Conservation (phyloP, 2,888 invertebrate genomes). For the Meandrusa payeni region DNA sequence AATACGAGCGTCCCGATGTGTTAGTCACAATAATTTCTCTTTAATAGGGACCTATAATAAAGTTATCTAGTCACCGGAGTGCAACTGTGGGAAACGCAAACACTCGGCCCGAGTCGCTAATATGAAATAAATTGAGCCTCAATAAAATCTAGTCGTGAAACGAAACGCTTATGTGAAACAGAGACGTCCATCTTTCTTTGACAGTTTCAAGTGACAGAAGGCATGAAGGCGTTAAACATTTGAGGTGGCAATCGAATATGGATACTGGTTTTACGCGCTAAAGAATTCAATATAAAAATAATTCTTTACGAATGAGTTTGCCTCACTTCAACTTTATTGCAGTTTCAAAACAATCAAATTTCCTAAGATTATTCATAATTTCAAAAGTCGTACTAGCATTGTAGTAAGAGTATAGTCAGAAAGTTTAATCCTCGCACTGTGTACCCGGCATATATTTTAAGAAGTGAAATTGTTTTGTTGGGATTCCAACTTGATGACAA, state of each 20-base stretch:
- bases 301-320: no score
- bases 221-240: not conserved
- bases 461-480: no score
- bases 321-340: no score
- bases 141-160: slow-evolving; percentile 23
- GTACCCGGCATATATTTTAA: no score
- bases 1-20: slow-evolving; percentile 11
- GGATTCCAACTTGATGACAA: no score
- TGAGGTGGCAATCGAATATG: slow-evolving; percentile 9
- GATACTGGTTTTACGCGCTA: no score
- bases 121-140: slow-evolving; percentile 25
- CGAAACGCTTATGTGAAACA: slow-evolving; percentile 21
- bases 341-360: no score
- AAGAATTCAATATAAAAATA: no score
- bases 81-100: slow-evolving; percentile 26
- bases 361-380: no score
- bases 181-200: slow-evolving; percentile 24
- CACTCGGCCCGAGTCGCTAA: slow-evolving; percentile 19
- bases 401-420: no score
- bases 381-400: no score
- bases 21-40: slow-evolving; percentile 25
- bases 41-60: slow-evolving; percentile 26
- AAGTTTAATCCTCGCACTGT: no score
- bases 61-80: slow-evolving; percentile 24
- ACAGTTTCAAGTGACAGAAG: slow-evolving; percentile 20